These are phyloP conservation scores for Rhizoglyphus robini DNA, from an alignment of 1,140 invertebrate species.

Conservation along the genomic window DNA sequence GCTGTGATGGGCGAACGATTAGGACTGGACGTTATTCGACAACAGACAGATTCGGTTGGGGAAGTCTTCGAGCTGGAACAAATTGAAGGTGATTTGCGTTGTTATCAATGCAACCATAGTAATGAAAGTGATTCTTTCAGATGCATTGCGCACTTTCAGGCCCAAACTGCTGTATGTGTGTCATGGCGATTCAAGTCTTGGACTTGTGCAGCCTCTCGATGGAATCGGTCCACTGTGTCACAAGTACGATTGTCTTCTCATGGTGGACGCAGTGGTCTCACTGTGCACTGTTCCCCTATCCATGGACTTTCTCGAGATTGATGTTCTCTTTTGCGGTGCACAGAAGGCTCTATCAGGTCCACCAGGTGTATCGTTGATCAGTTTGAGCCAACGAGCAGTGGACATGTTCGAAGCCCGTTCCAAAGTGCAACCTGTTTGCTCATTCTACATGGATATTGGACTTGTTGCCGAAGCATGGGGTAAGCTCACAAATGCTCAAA, in stretches of 20 bases:
- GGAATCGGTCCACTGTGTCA: constrained; percentile 59
- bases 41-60: too few species aligned
- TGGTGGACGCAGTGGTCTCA: constrained; percentile 72
- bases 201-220: constrained; percentile 58
- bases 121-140: too few species aligned
- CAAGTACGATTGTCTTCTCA: constrained; percentile 52
- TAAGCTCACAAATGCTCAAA: too few species aligned
- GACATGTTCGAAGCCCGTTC: constrained; percentile 47
- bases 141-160: too few species aligned
- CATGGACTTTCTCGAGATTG: constrained; percentile 54
- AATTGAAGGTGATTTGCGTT: constrained; percentile 43
- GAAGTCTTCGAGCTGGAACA: background rate
- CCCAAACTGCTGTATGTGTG: constrained; percentile 60
- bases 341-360: constrained; percentile 70
- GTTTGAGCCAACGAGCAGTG: constrained; percentile 64
- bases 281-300: constrained; percentile 58
- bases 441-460: constrained; percentile 52
- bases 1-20: constrained; percentile 50
- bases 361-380: constrained; percentile 66
- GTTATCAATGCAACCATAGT: too few species aligned
- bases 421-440: constrained; percentile 42
- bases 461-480: constrained; percentile 15
- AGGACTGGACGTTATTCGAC: constrained; percentile 28
- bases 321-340: constrained; percentile 64
- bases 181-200: constrained; percentile 73